phyloP scores from a whole-genome alignment of 37 sponge, comb jelly and placozoan species.

The Cliona cf. orientalis region DNA sequence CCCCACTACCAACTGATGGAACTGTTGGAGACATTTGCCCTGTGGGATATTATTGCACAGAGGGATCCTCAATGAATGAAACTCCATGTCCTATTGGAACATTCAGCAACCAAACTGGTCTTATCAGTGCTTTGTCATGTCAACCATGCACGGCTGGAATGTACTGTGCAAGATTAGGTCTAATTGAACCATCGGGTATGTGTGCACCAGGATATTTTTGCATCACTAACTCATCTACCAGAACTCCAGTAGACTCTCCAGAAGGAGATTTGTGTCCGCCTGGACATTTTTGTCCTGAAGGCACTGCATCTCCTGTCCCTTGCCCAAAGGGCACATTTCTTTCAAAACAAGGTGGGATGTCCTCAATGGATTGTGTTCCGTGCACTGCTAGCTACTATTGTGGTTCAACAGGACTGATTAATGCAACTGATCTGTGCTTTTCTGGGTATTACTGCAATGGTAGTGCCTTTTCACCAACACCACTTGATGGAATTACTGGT shows the following conservation, averaged over 20 bases:
- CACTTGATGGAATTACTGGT: background rate
- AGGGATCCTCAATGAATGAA: no score
- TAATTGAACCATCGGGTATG: background rate
- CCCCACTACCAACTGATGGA: background rate
- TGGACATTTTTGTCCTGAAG: slow-evolving; percentile 10
- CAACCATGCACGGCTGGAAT: slow-evolving; percentile 2
- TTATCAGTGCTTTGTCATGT: background rate
- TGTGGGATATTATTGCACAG: background rate
- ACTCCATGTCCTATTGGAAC: slow-evolving; percentile 6
- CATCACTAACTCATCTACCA: background rate
- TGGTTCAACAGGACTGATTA: background rate
- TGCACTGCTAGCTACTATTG: slow-evolving; percentile 1
- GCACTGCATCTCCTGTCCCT: background rate
- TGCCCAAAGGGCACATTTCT: background rate
- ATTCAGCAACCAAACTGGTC: background rate
- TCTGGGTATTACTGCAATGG: slow-evolving; percentile 1
- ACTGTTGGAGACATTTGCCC: background rate
- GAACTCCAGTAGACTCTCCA: background rate
- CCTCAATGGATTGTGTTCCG: background rate
- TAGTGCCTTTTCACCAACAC: background rate
- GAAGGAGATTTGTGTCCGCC: background rate
- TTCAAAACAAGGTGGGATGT: background rate
- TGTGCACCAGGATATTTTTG: slow-evolving; percentile 5
- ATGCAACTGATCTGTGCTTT: background rate
- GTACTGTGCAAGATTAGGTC: background rate